These are phyloP conservation scores for Merops nubicus DNA, from an alignment of 2,113 vertebrate species.

Conservation along the genomic window DNA sequence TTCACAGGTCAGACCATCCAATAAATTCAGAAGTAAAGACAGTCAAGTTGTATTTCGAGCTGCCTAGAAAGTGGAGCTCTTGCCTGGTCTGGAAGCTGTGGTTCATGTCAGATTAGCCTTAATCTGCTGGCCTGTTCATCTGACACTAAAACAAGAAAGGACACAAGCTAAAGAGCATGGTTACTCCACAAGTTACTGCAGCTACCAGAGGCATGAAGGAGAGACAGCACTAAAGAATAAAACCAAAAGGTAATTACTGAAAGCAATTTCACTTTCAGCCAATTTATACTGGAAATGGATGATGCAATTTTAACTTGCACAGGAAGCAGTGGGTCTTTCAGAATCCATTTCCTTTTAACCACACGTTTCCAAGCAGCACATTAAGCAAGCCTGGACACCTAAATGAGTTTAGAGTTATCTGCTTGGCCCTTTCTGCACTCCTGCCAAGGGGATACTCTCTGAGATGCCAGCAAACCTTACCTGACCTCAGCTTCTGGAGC, in stretches of 20 bases:
- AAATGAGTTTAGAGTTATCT: neutral
- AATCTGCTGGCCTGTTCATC: neutral
- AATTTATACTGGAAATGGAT: neutral
- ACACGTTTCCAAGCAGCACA: neutral
- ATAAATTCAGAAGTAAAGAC: neutral
- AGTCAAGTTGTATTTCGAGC: neutral
- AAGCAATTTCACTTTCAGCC: neutral
- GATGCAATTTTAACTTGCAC: rapidly evolving
- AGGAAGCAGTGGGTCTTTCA: neutral
- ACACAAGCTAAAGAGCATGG: neutral
- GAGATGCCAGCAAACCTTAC: neutral
- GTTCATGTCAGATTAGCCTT: neutral
- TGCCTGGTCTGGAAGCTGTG: neutral
- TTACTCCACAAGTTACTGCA: neutral
- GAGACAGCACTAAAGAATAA: neutral
- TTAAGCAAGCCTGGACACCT: neutral
- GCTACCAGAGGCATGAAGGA: neutral
- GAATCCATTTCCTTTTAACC: neutral
- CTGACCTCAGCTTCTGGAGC: neutral
- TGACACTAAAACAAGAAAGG: neutral
- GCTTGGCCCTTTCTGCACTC: neutral
- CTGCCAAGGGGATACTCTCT: neutral
- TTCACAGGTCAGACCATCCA: neutral
- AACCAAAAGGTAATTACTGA: neutral
- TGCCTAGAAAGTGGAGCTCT: neutral